Percentiles rank a stretch among this genome's conserved stretches.
Conservation (phyloP, 2,797 vertebrate genomes). For the Kryptopterus vitreolus region DNA sequence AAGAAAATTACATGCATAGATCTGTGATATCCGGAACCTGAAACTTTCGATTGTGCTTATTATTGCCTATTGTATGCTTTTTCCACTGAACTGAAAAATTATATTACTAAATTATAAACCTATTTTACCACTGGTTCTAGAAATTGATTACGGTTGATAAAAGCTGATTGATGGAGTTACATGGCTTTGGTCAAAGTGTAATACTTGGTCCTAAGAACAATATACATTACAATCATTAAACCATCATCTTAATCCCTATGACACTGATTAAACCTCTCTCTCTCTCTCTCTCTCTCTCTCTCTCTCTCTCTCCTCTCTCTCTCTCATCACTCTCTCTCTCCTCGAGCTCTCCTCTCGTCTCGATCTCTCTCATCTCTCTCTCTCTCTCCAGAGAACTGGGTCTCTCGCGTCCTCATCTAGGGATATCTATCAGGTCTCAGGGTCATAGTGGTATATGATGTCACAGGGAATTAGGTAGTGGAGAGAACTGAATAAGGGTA, state of each 20-base stretch:
- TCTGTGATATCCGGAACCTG: background rate
- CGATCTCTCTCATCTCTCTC: too few relatives aligned
- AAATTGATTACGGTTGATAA: background rate
- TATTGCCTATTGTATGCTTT: background rate
- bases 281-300: background rate
- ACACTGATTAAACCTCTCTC: background rate
- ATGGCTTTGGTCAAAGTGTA: background rate
- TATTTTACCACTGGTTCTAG: background rate
- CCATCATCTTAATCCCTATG: background rate
- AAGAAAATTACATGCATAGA: too few relatives aligned
- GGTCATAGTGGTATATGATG: slow-evolving; percentile 98
- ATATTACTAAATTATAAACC: too few relatives aligned
- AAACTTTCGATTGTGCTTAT: background rate
- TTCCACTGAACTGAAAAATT: too few relatives aligned
- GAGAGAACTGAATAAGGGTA: too few relatives aligned
- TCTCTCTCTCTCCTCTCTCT: slow-evolving; percentile 18
- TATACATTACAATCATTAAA: background rate
- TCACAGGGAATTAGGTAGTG: too few relatives aligned
- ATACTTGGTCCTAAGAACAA: background rate
- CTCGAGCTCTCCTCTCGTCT: too few relatives aligned
- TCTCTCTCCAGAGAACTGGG: too few relatives aligned
- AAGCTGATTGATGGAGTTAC: background rate
- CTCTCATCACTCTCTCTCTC: too few relatives aligned
- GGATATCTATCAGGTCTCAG: too few relatives aligned
- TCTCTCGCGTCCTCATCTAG: too few relatives aligned